A percentile compares a stretch with the other conserved stretches of the same genome.
Evolutionary conservation across 2,888 invertebrate species (phyloP).

Genomic region (Romanomermis culicivorax): DNA sequence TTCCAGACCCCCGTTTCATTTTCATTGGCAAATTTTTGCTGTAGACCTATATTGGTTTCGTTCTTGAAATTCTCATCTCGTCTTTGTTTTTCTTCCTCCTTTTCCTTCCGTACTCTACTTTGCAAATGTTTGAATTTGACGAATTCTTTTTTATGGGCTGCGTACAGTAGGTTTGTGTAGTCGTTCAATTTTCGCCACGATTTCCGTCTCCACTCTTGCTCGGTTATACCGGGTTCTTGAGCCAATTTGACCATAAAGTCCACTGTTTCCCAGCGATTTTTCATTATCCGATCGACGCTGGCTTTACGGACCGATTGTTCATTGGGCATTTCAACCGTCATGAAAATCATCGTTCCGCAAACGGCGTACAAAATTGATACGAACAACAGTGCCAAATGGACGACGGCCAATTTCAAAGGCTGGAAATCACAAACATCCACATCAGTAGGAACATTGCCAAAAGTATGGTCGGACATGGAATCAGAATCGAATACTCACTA

Average conservation of each 20-base stretch:
- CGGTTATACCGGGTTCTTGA: slow-evolving; percentile 16
- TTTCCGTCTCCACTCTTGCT: slow-evolving; percentile 12
- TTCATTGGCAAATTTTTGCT: no score
- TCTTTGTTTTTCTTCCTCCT: no score
- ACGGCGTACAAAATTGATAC: not conserved
- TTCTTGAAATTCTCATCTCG: not conserved
- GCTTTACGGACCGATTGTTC: not conserved
- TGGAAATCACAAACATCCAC: not conserved
- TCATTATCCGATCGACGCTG: not conserved
- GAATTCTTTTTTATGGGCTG: slow-evolving; percentile 25
- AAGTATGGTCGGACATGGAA: no score
- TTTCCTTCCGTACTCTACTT: not conserved
- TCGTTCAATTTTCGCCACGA: slow-evolving; percentile 14
- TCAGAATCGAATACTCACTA: no score
- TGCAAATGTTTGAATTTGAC: slow-evolving; percentile 12
- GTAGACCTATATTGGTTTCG: not conserved
- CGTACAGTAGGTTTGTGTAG: slow-evolving; percentile 22
- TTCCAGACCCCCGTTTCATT: not conserved
- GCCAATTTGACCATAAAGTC: not conserved
- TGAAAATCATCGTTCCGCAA: not conserved
- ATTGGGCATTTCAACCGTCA: not conserved
- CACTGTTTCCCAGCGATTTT: not conserved
- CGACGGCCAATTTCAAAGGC: not conserved
- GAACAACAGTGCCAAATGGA: not conserved
- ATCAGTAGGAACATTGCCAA: no score